Evolutionary conservation across 2,113 vertebrate genomes (phyloP).

Genomic region (Seriola dumerili): DNA sequence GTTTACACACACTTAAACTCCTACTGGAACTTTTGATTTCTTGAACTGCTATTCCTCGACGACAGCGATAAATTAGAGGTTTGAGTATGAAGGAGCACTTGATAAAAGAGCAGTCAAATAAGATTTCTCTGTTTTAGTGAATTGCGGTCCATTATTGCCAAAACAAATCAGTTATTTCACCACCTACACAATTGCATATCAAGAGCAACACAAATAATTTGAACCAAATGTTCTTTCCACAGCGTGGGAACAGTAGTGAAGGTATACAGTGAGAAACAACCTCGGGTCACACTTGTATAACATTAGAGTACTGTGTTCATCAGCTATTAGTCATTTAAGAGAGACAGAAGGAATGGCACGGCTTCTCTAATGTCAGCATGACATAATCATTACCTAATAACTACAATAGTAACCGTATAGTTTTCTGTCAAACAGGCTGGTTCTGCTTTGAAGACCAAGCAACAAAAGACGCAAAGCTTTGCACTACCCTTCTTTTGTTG

Average conservation of each 20-base stretch:
- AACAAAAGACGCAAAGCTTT: not conserved
- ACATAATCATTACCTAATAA: slow-evolving; percentile 30
- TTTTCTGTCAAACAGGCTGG: slow-evolving; percentile 1
- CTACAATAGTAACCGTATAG: not conserved
- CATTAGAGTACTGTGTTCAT: slow-evolving; percentile 30
- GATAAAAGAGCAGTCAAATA: slow-evolving; percentile 27
- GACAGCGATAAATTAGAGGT: slow-evolving; percentile 16
- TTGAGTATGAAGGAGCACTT: slow-evolving; percentile 39
- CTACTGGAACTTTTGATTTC: not conserved
- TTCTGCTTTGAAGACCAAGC: not conserved
- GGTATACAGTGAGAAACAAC: slow-evolving; percentile 54
- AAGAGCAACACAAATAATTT: slow-evolving; percentile 67
- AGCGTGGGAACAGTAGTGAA: slow-evolving; percentile 64
- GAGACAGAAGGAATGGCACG: slow-evolving; percentile 38
- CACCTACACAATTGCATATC: slow-evolving; percentile 66
- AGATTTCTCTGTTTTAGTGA: slow-evolving; percentile 28
- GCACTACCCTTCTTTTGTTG: not conserved
- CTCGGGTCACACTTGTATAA: slow-evolving; percentile 60
- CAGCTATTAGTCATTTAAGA: slow-evolving; percentile 60
- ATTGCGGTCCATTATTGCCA: slow-evolving; percentile 57
- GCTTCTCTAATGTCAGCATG: slow-evolving; percentile 41
- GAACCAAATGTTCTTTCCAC: slow-evolving; percentile 65
- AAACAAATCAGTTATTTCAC: slow-evolving; percentile 61
- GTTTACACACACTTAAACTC: slow-evolving; percentile 8
- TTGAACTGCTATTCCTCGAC: slow-evolving; percentile 9